Evolutionary conservation across 2,888 invertebrate genomes (phyloP), one percentile per base, ranked within the genome.

Genomic region (Tubulanus polymorphus): DNA sequence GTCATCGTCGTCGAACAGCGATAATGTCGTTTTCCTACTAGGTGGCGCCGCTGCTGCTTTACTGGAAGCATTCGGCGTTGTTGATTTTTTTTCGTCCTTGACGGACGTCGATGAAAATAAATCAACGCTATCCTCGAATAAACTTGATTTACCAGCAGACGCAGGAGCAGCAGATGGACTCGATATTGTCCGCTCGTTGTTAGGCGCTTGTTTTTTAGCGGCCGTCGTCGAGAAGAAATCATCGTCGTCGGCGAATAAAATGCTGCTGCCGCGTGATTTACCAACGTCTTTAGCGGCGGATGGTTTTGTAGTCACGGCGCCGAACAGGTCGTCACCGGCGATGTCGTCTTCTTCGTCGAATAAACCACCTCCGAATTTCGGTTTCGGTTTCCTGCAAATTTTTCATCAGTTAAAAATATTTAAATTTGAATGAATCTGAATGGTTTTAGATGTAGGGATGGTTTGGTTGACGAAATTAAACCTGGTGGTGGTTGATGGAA

Each of bases 321-420:
- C 54, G 52, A 68, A 68, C 32, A 67, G 56, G 46, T 65, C 67
- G 26, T 63, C 63, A 20, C 61, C n/a, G n/a, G n/a, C n/a, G n/a
- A n/a, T n/a, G n/a, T n/a, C 67, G 23, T 67, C 61, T 47, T 64
- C 65, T 51, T 61, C 64, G 48, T 59, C 62, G 48, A 64, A 59
- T 20, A 63, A 53, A 18, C 54, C 62, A 29, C 59, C 41, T 1
- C 48, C 29, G 1, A 32, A 52, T 26, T 49, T 37, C 12, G 49
- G 45, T 23, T 41, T 20, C 0, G 37, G n/a, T n/a, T n/a, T n/a
- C n/a, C n/a, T n/a, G n/a, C n/a, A n/a, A n/a, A n/a, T n/a, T n/a
- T n/a, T n/a, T n/a, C n/a, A n/a, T n/a, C n/a, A n/a, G n/a, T n/a
- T n/a, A n/a, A n/a, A n/a, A n/a, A n/a, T n/a, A n/a, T n/a, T n/a